phyloP scores from a whole-genome alignment of 2,797 vertebrate species.

The Chloroceryle inda region DNA sequence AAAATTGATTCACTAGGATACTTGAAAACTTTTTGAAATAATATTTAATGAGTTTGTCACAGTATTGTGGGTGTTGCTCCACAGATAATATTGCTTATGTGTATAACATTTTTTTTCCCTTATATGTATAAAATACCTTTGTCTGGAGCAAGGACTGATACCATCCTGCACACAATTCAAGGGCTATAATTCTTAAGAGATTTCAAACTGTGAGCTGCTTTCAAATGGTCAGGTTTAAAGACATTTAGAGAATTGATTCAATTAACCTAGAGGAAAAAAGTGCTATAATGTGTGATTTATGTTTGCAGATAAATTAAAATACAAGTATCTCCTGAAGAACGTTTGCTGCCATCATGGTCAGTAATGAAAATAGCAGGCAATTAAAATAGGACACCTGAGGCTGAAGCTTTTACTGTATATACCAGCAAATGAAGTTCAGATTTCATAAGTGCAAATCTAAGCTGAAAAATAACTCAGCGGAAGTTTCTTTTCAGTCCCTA shows the following conservation, averaged over 20 bases:
- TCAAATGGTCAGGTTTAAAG: slow-evolving; percentile 70
- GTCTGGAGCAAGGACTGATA: slow-evolving; percentile 37
- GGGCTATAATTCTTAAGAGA: slow-evolving; percentile 68
- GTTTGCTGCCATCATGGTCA: slow-evolving; percentile 56
- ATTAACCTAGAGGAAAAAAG: slow-evolving; percentile 75
- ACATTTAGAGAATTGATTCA: slow-evolving; percentile 80
- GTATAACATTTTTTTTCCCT: neutral
- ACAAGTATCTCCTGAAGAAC: slow-evolving; percentile 73
- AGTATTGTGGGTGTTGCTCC: slow-evolving; percentile 2
- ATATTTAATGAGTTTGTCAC: neutral
- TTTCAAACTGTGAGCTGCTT: slow-evolving; percentile 64
- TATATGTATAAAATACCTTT: slow-evolving; percentile 13
- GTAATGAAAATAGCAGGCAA: slow-evolving; percentile 71
- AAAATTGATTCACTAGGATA: neutral
- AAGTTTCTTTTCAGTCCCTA: neutral
- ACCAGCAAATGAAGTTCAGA: slow-evolving; percentile 7
- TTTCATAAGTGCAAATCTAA: neutral
- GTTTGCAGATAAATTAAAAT: slow-evolving; percentile 80
- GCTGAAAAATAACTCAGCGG: slow-evolving; percentile 8
- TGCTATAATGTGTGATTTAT: slow-evolving; percentile 80
- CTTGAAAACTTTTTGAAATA: slow-evolving; percentile 19
- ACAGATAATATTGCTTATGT: slow-evolving; percentile 18
- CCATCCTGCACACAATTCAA: slow-evolving; percentile 45
- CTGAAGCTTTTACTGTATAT: slow-evolving; percentile 16
- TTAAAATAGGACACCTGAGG: slow-evolving; percentile 66